Percentiles rank a stretch among this genome's conserved stretches.
Evolutionary conservation across 2,797 vertebrate genomes (phyloP).

Genomic region (Tragopan temminckii): DNA sequence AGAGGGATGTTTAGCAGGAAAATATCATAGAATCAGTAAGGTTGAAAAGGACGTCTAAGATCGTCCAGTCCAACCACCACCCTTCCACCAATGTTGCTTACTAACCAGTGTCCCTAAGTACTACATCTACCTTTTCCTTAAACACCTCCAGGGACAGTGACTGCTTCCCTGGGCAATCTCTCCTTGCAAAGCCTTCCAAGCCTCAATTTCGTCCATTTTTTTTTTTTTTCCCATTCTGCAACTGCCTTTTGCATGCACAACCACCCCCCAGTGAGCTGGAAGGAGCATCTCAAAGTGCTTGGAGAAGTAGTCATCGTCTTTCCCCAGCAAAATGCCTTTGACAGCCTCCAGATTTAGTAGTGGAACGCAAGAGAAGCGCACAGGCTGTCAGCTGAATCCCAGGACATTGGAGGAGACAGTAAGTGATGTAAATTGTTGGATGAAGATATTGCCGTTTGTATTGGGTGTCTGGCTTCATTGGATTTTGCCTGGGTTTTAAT

Average conservation of each 20-base stretch:
- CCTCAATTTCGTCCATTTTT: background rate
- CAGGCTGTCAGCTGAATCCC: background rate
- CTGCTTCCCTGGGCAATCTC: too few relatives aligned
- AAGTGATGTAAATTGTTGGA: slow-evolving; percentile 48
- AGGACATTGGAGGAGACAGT: slow-evolving; percentile 46
- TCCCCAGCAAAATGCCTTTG: background rate
- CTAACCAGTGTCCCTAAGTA: too few relatives aligned
- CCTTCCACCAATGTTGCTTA: too few relatives aligned
- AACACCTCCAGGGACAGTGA: too few relatives aligned
- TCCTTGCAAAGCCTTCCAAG: background rate
- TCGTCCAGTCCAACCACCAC: too few relatives aligned
- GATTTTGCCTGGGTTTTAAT: slow-evolving; percentile 36
- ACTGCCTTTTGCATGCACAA: background rate
- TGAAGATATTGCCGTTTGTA: background rate
- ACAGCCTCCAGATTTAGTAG: background rate
- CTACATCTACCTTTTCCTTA: too few relatives aligned
- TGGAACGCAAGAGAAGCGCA: background rate
- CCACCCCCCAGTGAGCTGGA: accelerated
- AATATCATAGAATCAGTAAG: background rate
- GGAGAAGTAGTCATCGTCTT: background rate
- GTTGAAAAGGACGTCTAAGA: too few relatives aligned
- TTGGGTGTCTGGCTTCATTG: background rate
- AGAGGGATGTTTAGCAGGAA: background rate
- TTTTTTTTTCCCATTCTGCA: too few relatives aligned
- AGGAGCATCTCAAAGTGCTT: background rate